Evolutionary conservation across 1,140 invertebrate genomes (phyloP).

Genomic region (Macrosteles quadrilineatus): DNA sequence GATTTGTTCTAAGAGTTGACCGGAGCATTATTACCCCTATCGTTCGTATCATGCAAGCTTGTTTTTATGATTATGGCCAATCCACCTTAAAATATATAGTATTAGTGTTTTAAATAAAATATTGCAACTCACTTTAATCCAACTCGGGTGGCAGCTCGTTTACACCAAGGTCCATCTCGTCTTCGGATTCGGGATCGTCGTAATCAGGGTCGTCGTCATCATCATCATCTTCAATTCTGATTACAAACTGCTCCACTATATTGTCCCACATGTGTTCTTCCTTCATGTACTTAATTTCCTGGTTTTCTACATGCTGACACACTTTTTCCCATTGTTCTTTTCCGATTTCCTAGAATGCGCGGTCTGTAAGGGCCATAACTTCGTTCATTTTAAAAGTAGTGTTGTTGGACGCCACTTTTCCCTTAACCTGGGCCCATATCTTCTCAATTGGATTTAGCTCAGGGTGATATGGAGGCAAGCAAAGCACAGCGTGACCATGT

Average conservation of each 20-base stretch:
- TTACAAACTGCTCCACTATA: not conserved
- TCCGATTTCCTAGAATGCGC: not conserved
- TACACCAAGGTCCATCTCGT: not conserved
- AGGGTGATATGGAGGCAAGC: too few species aligned
- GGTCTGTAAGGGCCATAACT: not conserved
- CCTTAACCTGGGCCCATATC: not conserved
- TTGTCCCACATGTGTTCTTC: constrained; percentile 1
- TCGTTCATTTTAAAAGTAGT: not conserved
- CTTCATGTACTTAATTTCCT: constrained; percentile 2
- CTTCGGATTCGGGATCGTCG: not conserved
- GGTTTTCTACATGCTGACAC: not conserved
- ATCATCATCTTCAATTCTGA: not conserved
- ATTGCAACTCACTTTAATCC: not conserved
- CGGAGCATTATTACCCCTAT: too few species aligned
- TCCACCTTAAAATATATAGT: not conserved
- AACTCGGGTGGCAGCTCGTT: constrained; percentile 1
- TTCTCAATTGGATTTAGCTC: constrained; percentile 2
- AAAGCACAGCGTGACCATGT: not conserved
- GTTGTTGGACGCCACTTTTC: not conserved
- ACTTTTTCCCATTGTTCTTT: not conserved
- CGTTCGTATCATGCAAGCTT: too few species aligned
- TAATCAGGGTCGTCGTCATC: not conserved
- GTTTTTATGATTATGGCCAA: too few species aligned
- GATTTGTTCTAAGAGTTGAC: too few species aligned
- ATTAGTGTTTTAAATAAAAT: not conserved